Evolutionary conservation across 2,888 invertebrate species (phyloP), one percentile per base, ranked within the genome.

Genomic region (Nowickia ferox): DNA sequence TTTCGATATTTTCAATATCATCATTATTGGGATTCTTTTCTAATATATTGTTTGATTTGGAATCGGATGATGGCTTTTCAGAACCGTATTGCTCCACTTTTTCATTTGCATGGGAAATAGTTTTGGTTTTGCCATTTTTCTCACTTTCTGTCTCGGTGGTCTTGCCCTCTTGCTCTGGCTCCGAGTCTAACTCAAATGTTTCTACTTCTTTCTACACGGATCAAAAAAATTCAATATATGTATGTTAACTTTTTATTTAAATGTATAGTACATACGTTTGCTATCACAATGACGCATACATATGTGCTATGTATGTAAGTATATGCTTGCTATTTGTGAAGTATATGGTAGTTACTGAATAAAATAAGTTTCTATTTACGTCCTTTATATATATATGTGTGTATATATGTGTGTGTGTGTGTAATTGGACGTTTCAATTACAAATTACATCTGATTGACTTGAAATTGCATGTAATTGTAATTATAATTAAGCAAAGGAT

Each of bases 171-270:
- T 74, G 59, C 3, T 74, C 76, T 9, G 59, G 61, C 38, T 81
- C 81, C 9, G 74, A 71, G 9, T 44, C 84, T 57, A 75, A 72
- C 11, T n/a, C 51, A 65, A 76, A 66, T 22, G 57, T 22, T 55
- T 76, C 87, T 0, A 53, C 30, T 40, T 51, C 22, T 80, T 83
- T 72, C 17, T 69, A 79, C 59, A 44, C 9, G 74, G 61, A 30
- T 30, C 6, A 17, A 57, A 19, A 55, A 48, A 66, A 19, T 0
- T 6, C 22, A 22, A 22, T 22, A 22, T 22, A 22, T 22, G 22
- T 22, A 22, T 22, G 22, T 22, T 22, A 22, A 22, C 22, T 22
- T 22, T 22, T 22, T 22, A 22, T 22, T 22, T 22, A 22, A 1
- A 22, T 22, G 1, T 22, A 22, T n/a, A n/a, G n/a, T n/a, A n/a